phyloP scores from a whole-genome alignment of 2,113 vertebrate genomes.

The Eretmochelys imbricata region DNA sequence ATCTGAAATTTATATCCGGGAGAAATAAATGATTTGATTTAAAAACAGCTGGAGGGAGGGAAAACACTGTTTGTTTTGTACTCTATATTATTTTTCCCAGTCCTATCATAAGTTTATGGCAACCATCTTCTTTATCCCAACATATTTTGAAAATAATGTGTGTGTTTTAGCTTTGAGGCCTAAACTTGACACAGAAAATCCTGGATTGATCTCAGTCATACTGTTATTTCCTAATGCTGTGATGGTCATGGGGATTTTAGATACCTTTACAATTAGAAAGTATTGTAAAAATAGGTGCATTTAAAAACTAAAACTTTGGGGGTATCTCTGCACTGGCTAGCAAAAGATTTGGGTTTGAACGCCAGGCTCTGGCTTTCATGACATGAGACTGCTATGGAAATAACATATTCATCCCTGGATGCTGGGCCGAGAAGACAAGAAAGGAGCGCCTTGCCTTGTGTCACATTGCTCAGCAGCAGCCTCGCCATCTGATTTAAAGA shows the following conservation, averaged over 20 bases:
- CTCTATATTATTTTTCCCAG: constrained; percentile 59
- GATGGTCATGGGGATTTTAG: neutral
- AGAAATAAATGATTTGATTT: constrained; percentile 69
- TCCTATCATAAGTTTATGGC: constrained; percentile 64
- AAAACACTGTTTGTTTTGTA: constrained; percentile 67
- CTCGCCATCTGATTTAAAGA: neutral
- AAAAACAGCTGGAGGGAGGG: constrained; percentile 60
- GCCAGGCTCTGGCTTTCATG: neutral
- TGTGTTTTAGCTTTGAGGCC: constrained; percentile 30
- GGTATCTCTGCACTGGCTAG: neutral
- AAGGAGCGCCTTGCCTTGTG: neutral
- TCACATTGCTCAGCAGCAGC: neutral
- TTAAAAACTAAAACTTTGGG: neutral
- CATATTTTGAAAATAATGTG: constrained; percentile 1
- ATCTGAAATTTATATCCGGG: constrained; percentile 64
- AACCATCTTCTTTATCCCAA: constrained; percentile 48
- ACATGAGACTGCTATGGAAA: neutral
- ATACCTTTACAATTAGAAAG: neutral
- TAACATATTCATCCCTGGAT: neutral
- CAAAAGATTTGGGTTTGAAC: neutral
- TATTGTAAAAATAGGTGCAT: neutral
- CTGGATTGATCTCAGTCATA: constrained; percentile 7
- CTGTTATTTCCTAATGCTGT: constrained; percentile 5
- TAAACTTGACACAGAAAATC: constrained; percentile 51
- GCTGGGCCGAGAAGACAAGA: neutral